Percentiles rank a stretch among this genome's conserved stretches.
Conservation (phyloP, 2,888 invertebrate genomes). For the Cephus pygmeus region DNA sequence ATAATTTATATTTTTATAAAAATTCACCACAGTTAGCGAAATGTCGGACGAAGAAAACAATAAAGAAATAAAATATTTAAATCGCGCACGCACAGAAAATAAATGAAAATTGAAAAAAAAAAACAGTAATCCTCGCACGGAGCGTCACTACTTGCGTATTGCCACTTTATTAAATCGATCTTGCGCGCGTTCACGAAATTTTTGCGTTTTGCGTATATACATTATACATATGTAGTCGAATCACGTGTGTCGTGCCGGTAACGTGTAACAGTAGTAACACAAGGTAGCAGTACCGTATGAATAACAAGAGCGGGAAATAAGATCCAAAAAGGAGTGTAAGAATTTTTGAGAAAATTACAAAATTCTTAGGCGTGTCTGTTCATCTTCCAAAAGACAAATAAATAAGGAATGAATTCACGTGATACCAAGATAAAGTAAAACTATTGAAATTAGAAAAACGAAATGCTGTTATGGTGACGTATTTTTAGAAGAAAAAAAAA, state of each 20-base stretch:
- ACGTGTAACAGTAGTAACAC: neutral
- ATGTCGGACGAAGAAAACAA: neutral
- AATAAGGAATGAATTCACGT: neutral
- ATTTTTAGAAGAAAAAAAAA: conserved; percentile 13
- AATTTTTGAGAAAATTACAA: neutral
- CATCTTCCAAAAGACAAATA: neutral
- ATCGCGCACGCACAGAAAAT: neutral
- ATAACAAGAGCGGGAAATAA: neutral
- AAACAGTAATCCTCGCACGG: neutral
- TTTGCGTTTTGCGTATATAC: neutral
- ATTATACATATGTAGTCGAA: neutral
- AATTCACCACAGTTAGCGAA: neutral
- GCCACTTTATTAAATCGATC: neutral
- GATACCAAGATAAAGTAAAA: neutral
- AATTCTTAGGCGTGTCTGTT: neutral
- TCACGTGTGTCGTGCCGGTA: neutral
- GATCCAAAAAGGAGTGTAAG: neutral
- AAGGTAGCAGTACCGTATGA: neutral
- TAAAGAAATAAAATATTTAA: neutral
- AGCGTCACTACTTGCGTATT: neutral
- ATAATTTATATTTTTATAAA: neutral
- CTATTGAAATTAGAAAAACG: neutral
- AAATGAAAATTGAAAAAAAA: too few relatives aligned
- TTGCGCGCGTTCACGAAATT: neutral
- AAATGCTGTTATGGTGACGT: neutral